Evolutionary conservation across 2,113 vertebrate species (phyloP).

Genomic region (Pygoscelis adeliae): DNA sequence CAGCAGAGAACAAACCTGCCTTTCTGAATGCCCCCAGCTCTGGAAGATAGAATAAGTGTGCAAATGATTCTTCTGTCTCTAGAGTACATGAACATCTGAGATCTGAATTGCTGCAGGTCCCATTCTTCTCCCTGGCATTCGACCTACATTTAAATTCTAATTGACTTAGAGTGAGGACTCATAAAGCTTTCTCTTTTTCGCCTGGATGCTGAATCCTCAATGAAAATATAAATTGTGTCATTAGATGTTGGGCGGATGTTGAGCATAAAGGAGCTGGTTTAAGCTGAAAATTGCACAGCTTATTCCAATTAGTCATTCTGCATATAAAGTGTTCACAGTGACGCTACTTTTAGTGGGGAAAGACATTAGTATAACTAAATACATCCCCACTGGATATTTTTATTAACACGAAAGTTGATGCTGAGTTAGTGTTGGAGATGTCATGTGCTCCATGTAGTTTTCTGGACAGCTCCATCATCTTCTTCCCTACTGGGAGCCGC

Average conservation of each 20-base stretch:
- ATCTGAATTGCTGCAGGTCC: slow-evolving; percentile 62
- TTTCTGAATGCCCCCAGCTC: slow-evolving; percentile 37
- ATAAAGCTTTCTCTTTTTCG: not conserved
- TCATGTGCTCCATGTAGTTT: not conserved
- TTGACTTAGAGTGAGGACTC: slow-evolving; percentile 32
- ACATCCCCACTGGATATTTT: not conserved
- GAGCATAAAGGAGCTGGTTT: not conserved
- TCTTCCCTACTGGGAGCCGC: not conserved
- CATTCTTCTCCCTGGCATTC: slow-evolving; percentile 44
- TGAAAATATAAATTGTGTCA: slow-evolving; percentile 50
- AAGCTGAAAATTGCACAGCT: slow-evolving; percentile 23
- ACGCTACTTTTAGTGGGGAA: not conserved
- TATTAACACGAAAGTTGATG: not conserved
- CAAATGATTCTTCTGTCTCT: slow-evolving; percentile 57
- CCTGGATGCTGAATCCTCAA: slow-evolving; percentile 8
- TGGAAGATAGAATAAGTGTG: slow-evolving; percentile 23
- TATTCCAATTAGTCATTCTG: slow-evolving; percentile 26
- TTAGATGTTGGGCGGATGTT: not conserved
- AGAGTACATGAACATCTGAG: slow-evolving; percentile 22
- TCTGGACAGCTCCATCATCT: not conserved
- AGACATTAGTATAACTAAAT: not conserved
- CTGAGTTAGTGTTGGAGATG: not conserved
- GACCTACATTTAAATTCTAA: slow-evolving; percentile 61
- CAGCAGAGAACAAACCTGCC: slow-evolving; percentile 43
- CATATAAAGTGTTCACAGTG: not conserved